A percentile compares a stretch with the other conserved stretches of the same genome.
phyloP scores from a whole-genome alignment of 2,888 invertebrate species.

The Diplazon laetatorius region DNA sequence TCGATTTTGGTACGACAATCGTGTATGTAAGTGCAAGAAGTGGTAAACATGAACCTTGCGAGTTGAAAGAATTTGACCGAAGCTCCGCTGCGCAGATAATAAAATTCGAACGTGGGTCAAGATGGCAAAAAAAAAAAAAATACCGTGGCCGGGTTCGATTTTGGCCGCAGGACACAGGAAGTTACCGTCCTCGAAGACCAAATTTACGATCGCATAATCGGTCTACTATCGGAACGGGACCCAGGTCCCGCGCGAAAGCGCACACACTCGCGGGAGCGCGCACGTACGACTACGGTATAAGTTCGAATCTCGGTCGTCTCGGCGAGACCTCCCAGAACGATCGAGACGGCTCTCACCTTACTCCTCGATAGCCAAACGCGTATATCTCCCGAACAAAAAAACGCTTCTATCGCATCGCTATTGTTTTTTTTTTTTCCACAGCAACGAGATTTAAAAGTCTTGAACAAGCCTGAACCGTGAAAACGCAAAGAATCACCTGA shows the following conservation, averaged over 20 bases:
- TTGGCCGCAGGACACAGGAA: slow-evolving; percentile 59
- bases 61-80: slow-evolving; percentile 16
- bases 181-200: slow-evolving; percentile 57
- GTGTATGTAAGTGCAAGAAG: slow-evolving; percentile 4
- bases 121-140: slow-evolving; percentile 26
- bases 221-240: slow-evolving; percentile 56
- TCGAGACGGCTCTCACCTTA: slow-evolving; percentile 38
- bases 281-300: slow-evolving; percentile 4
- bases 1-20: background rate
- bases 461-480: background rate
- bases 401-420: slow-evolving; percentile 60
- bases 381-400: slow-evolving; percentile 26
- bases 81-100: slow-evolving; percentile 48
- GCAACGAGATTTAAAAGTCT: slow-evolving; percentile 39
- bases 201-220: slow-evolving; percentile 66
- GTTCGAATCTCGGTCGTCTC: slow-evolving; percentile 47
- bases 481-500: background rate
- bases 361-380: slow-evolving; percentile 48
- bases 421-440: slow-evolving; percentile 32
- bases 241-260: slow-evolving; percentile 36
- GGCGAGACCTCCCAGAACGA: slow-evolving; percentile 61
- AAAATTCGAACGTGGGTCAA: slow-evolving; percentile 26
- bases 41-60: slow-evolving; percentile 23
- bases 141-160: slow-evolving; percentile 48
- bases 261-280: slow-evolving; percentile 40